Percentiles rank a stretch among this genome's conserved stretches.
Evolutionary conservation across 2,113 vertebrate genomes (phyloP).

Genomic region (Microcebus griseorufus): DNA sequence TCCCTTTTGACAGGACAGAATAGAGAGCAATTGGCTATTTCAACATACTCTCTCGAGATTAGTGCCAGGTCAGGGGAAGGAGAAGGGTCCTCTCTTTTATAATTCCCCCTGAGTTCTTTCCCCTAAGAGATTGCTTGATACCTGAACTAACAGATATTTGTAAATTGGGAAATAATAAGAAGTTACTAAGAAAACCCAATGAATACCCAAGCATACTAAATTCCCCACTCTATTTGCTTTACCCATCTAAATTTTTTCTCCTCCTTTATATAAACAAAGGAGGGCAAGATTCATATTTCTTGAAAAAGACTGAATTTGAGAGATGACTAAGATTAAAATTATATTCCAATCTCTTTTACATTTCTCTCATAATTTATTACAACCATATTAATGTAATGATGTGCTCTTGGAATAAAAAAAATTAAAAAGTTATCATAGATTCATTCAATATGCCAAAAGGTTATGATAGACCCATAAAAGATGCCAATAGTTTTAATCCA

Average conservation of each 20-base stretch:
- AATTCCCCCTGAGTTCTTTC: neutral
- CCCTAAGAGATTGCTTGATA: neutral
- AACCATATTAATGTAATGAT: neutral
- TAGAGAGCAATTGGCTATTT: neutral
- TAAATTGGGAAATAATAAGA: neutral
- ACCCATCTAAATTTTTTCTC: neutral
- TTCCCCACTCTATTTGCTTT: neutral
- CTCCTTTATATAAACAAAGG: neutral
- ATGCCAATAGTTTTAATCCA: slow-evolving; percentile 3
- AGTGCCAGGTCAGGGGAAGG: neutral
- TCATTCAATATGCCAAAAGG: neutral
- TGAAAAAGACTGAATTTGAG: neutral
- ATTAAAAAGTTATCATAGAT: neutral
- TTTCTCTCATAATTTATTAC: neutral
- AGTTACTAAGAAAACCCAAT: neutral
- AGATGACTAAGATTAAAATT: neutral
- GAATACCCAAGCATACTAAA: neutral
- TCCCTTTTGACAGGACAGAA: neutral
- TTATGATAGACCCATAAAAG: neutral
- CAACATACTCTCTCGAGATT: neutral
- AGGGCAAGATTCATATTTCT: neutral
- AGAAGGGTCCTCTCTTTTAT: neutral
- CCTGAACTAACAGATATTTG: neutral
- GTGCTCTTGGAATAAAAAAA: neutral
- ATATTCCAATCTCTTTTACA: neutral